Conservation (phyloP, 2,797 vertebrate species). For the Psittacula echo region DNA sequence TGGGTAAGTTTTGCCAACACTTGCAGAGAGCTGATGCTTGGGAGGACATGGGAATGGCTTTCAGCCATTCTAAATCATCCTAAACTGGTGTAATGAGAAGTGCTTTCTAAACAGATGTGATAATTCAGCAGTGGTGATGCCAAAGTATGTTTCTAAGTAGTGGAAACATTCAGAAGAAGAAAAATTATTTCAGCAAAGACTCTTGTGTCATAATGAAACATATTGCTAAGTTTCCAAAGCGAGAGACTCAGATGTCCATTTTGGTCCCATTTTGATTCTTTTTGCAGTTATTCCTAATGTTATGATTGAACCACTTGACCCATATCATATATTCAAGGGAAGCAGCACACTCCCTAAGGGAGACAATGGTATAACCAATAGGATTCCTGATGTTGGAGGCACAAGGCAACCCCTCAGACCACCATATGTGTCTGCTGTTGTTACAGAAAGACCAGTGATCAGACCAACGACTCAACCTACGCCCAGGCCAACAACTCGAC, state of each 20-base stretch:
- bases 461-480: conserved; percentile 17
- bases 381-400: conserved; percentile 82
- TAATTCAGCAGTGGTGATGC: neutral
- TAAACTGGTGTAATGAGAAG: neutral
- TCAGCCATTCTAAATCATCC: neutral
- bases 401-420: conserved; percentile 78
- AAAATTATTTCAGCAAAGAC: neutral
- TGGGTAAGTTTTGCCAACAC: neutral
- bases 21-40: neutral
- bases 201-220: neutral
- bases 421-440: conserved; percentile 41
- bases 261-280: conserved; percentile 21
- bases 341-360: conserved; percentile 69
- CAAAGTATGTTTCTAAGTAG: neutral
- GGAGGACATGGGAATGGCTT: neutral
- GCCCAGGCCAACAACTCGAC: neutral
- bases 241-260: neutral
- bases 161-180: neutral
- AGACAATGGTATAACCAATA: conserved; percentile 75
- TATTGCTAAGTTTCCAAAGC: neutral
- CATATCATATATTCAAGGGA: conserved; percentile 51
- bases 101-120: neutral
- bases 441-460: conserved; percentile 61
- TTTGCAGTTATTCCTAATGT: conserved; percentile 84
- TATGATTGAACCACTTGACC: conserved; percentile 83